Percentiles rank a stretch among this genome's conserved stretches.
These are phyloP conservation scores for Halisarca cf. caerulea DNA, from an alignment of 37 sponge, comb jelly and placozoan species.

Conservation along the genomic window DNA sequence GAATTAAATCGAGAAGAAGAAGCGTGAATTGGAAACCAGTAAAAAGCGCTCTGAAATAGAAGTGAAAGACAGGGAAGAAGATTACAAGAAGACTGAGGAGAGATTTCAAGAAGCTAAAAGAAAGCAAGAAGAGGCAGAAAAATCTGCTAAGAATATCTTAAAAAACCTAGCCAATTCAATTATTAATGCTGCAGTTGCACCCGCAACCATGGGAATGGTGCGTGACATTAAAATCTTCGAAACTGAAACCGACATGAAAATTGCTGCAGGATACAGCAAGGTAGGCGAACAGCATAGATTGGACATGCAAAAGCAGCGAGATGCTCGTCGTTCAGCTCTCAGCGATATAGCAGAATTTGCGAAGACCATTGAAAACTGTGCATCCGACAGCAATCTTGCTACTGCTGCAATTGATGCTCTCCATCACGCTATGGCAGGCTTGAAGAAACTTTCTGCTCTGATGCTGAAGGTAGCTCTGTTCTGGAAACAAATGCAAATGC, in stretches of 20 bases:
- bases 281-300: slow-evolving; percentile 19
- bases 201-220: too few species aligned
- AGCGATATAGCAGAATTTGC: slow-evolving; percentile 28
- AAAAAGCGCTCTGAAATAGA: neutral
- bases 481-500: slow-evolving; percentile 61
- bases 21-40: neutral
- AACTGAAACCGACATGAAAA: neutral
- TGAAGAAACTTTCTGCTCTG: slow-evolving; percentile 55
- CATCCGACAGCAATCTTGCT: slow-evolving; percentile 24
- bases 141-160: neutral
- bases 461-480: slow-evolving; percentile 68
- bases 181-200: neutral
- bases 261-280: neutral
- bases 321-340: slow-evolving; percentile 29
- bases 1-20: neutral
- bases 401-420: slow-evolving; percentile 45
- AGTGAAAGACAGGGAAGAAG: neutral
- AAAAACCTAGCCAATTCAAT: too few species aligned
- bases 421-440: slow-evolving; percentile 51
- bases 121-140: neutral
- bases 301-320: neutral
- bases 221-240: neutral
- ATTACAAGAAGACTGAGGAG: neutral
- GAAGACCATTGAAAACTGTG: slow-evolving; percentile 17
- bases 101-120: neutral